Evolutionary conservation across 2,888 invertebrate genomes (phyloP), one percentile per base, ranked within the genome.

Genomic region (Melinopterus prodromus): DNA sequence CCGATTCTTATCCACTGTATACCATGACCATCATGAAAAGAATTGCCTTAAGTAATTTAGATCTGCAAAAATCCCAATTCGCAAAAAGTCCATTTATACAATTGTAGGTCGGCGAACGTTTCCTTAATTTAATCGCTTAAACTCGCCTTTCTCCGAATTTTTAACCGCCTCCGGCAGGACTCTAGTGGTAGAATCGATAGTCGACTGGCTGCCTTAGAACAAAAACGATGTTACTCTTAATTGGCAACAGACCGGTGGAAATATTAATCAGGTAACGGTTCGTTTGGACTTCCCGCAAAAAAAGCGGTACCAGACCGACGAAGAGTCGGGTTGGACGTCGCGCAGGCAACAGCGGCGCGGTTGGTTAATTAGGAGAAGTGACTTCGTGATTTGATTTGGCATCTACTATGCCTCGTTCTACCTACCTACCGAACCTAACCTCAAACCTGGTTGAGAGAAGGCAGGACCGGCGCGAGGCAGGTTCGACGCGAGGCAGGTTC

Each of bases 311-410:
- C 26, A 26, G 26, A 26, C 26, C 53, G 3, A 78, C n/a, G 53
- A 74, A 35, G 69, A 71, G 72, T 70, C 37, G 71, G 74, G 75
- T 69, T 37, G 75, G 69, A 74, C 26, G 78, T 74, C 35, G 53
- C 69, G 69, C 69, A 78, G 78, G 70, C 69, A 71, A 69, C 71
- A 69, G 37, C 16, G 77, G 37, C 16, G 77, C 37, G 37, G 76
- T 38, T 71, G 53, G 16, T 69, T 77, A 79, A 79, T 79, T 79
- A 79, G 77, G 77, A 69, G 79, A 69, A 79, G 79, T 77, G 79
- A 77, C 70, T 79, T 72, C 77, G 77, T 79, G 79, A 79, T 79
- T 79, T 79, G 79, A 79, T 79, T 79, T 79, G 77, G 79, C 71
- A 77, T 70, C 79, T 7, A 53, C 15, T 36, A 16, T 15, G n/a